Evolutionary conservation across 2,888 invertebrate species (phyloP).

Genomic region (Furcula furcula): DNA sequence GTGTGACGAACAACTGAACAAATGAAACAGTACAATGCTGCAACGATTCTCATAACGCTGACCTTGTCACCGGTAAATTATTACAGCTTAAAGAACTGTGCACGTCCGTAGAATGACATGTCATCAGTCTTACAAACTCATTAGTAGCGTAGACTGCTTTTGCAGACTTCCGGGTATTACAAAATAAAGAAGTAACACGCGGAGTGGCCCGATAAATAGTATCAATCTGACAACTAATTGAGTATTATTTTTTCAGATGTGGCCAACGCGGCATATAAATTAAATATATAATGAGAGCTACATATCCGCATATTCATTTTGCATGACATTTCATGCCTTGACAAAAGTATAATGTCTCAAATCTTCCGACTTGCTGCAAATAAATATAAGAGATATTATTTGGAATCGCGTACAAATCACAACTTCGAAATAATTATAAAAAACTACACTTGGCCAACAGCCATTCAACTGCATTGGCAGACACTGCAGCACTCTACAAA

Average conservation of each 20-base stretch:
- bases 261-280: no score
- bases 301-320: no score
- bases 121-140: constrained; percentile 51
- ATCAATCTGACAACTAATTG: no score
- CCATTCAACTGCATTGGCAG: background rate
- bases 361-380: no score
- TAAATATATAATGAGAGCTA: no score
- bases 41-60: constrained; percentile 25
- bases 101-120: constrained; percentile 31
- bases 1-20: constrained; percentile 43
- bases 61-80: constrained; percentile 41
- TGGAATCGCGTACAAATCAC: no score
- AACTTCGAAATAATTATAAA: background rate
- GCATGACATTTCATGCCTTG: no score
- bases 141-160: constrained; percentile 48
- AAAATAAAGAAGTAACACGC: constrained; percentile 20
- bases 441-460: background rate
- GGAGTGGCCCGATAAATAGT: background rate
- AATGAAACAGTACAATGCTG: constrained; percentile 42
- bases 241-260: no score
- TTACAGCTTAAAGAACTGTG: constrained; percentile 20
- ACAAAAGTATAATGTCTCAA: no score
- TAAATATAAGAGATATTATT: no score
- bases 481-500: background rate
- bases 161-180: constrained; percentile 55